Conservation (phyloP, 1,140 invertebrate species). For the Himalopsyche phryganea region DNA sequence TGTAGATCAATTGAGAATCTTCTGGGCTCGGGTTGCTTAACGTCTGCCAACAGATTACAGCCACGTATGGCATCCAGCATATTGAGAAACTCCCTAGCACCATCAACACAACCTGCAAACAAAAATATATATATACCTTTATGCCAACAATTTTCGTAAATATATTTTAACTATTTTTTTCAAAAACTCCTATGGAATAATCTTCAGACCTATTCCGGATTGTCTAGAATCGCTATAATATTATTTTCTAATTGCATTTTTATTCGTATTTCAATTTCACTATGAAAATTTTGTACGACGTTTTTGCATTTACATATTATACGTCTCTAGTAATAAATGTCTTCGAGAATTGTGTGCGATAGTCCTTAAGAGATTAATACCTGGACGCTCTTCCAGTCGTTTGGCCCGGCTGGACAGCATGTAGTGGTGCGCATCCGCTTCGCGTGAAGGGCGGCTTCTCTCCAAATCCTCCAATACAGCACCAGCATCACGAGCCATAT, state of each 20-base stretch:
- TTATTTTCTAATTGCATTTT: too few relatives aligned
- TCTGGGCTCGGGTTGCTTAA: conserved; percentile 48
- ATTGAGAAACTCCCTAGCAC: conserved; percentile 71
- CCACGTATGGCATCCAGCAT: conserved; percentile 73
- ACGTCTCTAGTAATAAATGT: too few relatives aligned
- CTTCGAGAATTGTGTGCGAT: too few relatives aligned
- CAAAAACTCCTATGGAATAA: background rate
- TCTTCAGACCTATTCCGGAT: background rate
- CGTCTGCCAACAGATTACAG: conserved; percentile 60
- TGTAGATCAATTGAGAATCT: conserved; percentile 57
- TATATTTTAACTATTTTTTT: background rate
- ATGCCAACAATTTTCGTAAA: background rate
- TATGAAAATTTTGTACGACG: too few relatives aligned
- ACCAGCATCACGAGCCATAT: conserved; percentile 69
- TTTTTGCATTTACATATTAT: too few relatives aligned
- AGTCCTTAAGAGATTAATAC: too few relatives aligned
- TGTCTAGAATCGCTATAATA: too few relatives aligned
- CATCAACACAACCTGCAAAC: conserved; percentile 66
- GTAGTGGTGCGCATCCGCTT: conserved; percentile 58
- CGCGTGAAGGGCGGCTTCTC: conserved; percentile 65
- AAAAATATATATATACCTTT: background rate
- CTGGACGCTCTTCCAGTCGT: conserved; percentile 70
- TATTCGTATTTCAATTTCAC: too few relatives aligned
- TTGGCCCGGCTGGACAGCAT: conserved; percentile 50
- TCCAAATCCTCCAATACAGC: conserved; percentile 72